Evolutionary conservation across 2,797 vertebrate species (phyloP).

Genomic region (Leptoclinus maculatus): DNA sequence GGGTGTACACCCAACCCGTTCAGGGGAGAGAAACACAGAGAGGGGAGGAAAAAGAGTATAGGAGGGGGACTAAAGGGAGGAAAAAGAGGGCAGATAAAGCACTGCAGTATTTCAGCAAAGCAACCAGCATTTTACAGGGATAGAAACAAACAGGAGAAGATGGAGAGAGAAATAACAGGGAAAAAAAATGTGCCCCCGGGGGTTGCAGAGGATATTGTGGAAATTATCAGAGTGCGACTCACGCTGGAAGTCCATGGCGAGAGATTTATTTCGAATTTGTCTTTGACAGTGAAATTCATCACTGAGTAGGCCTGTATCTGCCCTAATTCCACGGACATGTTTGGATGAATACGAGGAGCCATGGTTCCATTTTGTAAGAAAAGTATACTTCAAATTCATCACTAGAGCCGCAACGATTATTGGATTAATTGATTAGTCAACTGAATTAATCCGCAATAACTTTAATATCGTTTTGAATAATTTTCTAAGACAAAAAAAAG

Average conservation of each 20-base stretch:
- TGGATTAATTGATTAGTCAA: neutral
- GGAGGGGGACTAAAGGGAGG: conserved; percentile 61
- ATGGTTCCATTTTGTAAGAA: neutral
- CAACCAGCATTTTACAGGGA: conserved; percentile 83
- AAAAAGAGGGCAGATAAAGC: conserved; percentile 80
- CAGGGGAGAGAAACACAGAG: conserved; percentile 39
- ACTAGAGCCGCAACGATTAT: neutral
- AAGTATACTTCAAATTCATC: conserved; percentile 17
- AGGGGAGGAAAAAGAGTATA: conserved; percentile 52
- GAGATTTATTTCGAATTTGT: conserved; percentile 81
- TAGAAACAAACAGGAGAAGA: conserved; percentile 79
- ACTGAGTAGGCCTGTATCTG: conserved; percentile 52
- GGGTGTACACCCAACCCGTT: conserved; percentile 43
- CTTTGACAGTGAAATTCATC: conserved; percentile 81
- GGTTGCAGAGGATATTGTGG: conserved; percentile 81
- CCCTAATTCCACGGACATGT: conserved; percentile 65
- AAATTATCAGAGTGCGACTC: conserved; percentile 83
- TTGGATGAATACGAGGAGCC: conserved; percentile 30
- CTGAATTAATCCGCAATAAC: neutral
- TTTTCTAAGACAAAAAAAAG: neutral
- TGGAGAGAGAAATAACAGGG: conserved; percentile 65
- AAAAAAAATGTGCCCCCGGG: conserved; percentile 71
- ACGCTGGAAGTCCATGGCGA: conserved; percentile 73
- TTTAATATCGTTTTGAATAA: neutral
- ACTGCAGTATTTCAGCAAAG: conserved; percentile 85